Evolutionary conservation across 64 coral and sea anemone species (phyloP).

Genomic region (Acropora yongei): DNA sequence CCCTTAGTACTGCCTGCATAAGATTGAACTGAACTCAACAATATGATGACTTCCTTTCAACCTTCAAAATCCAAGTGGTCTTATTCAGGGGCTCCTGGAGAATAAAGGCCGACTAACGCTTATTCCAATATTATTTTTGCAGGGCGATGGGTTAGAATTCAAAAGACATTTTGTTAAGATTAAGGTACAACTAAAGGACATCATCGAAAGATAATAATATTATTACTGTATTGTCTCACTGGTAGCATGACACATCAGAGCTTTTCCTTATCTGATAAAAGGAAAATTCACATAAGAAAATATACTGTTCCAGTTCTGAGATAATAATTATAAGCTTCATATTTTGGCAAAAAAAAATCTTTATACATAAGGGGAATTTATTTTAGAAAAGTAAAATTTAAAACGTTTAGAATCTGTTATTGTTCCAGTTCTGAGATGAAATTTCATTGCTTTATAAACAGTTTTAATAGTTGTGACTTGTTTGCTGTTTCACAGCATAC

Average conservation of each 20-base stretch:
- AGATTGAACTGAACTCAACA: too few relatives aligned
- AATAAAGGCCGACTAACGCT: too few relatives aligned
- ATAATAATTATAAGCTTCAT: too few relatives aligned
- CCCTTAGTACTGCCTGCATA: too few relatives aligned
- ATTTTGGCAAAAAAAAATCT: too few relatives aligned
- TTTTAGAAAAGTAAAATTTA: not conserved
- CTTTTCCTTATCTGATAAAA: too few relatives aligned
- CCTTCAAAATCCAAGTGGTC: too few relatives aligned
- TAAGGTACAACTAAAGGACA: conserved; percentile 78
- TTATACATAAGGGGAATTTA: not conserved
- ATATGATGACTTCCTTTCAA: too few relatives aligned
- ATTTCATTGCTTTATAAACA: not conserved
- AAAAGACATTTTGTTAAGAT: conserved; percentile 98
- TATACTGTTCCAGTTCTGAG: too few relatives aligned
- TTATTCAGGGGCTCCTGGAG: too few relatives aligned
- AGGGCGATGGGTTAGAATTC: conserved; percentile 98
- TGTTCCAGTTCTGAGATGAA: not conserved
- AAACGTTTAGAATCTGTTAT: not conserved
- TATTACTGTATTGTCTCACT: not conserved
- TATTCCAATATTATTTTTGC: not conserved
- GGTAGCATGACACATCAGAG: not conserved
- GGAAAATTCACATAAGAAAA: too few relatives aligned
- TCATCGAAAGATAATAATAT: conserved; percentile 56
- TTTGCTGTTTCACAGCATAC: too few relatives aligned
- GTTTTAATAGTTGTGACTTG: not conserved